phyloP scores from a whole-genome alignment of 2,797 vertebrate genomes.

The Toxotes lorentzi region DNA sequence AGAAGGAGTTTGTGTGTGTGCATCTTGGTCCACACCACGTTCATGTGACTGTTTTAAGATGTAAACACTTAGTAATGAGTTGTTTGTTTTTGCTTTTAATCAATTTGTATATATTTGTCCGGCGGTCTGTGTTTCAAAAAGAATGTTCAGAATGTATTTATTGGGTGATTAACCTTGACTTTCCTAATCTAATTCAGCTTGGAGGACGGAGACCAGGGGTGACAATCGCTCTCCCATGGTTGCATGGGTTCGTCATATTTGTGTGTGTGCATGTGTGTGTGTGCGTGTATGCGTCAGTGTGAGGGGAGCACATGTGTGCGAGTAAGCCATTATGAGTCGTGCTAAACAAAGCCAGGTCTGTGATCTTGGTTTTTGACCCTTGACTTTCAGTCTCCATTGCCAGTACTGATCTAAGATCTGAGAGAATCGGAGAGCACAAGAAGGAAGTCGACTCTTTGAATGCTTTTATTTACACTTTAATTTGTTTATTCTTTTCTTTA shows the following conservation, averaged over 20 bases:
- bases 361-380: conserved; percentile 53
- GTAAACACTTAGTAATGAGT: conserved; percentile 71
- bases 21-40: conserved; percentile 60
- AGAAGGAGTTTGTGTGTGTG: conserved; percentile 45
- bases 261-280: conserved; percentile 13
- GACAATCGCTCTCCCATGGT: conserved; percentile 65
- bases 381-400: conserved; percentile 50
- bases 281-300: conserved; percentile 9
- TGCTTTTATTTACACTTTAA: conserved; percentile 75
- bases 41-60: conserved; percentile 73
- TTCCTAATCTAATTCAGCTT: conserved; percentile 59
- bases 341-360: conserved; percentile 59
- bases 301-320: conserved; percentile 32
- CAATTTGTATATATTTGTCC: conserved; percentile 81
- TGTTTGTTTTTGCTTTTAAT: conserved; percentile 54
- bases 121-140: conserved; percentile 68
- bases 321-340: conserved; percentile 63
- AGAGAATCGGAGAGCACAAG: conserved; percentile 63
- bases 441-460: conserved; percentile 69
- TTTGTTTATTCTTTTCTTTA: conserved; percentile 62
- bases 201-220: conserved; percentile 59
- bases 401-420: conserved; percentile 47
- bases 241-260: conserved; percentile 29
- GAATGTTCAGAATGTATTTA: conserved; percentile 89
- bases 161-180: conserved; percentile 77